A percentile compares a stretch with the other conserved stretches of the same genome.
phyloP scores from a whole-genome alignment of 2,797 vertebrate species.

The Argya squamiceps region DNA sequence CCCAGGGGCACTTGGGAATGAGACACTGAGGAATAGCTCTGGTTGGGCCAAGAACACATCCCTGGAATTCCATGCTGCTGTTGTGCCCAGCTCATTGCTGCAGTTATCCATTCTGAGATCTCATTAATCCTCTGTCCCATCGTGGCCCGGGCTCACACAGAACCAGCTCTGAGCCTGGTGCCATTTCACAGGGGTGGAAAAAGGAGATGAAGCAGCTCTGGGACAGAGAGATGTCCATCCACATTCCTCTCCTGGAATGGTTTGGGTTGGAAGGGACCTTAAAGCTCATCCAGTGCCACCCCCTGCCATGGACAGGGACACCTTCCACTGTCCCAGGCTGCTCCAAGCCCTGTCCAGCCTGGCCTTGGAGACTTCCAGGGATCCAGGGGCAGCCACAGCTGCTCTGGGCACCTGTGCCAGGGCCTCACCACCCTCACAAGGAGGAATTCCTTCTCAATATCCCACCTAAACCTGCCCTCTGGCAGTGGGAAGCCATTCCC shows the following conservation, averaged over 20 bases:
- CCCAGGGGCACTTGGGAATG: not conserved
- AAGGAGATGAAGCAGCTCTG: not conserved
- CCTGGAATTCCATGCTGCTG: not conserved
- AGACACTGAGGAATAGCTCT: not conserved
- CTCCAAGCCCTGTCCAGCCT: rapidly evolving
- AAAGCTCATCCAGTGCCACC: rapidly evolving
- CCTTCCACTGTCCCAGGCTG: rapidly evolving
- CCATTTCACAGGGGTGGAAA: not conserved
- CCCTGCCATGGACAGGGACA: not conserved
- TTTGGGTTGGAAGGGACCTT: not conserved
- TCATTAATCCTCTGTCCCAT: not conserved
- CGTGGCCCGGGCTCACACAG: not conserved
- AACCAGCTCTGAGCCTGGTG: not conserved
- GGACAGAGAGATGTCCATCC: not conserved
- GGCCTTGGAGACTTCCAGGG: rapidly evolving
- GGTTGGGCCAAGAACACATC: not conserved
- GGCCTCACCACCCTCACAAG: rapidly evolving
- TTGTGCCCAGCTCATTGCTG: not conserved
- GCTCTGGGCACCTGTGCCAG: not conserved
- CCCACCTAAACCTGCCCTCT: not conserved
- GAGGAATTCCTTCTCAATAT: rapidly evolving
- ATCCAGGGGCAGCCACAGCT: not conserved
- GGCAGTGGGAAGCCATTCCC: not conserved
- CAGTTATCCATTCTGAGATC: not conserved
- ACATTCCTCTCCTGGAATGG: not conserved